Conservation (phyloP, 2,113 vertebrate genomes). For the Crotalus tigris region DNA sequence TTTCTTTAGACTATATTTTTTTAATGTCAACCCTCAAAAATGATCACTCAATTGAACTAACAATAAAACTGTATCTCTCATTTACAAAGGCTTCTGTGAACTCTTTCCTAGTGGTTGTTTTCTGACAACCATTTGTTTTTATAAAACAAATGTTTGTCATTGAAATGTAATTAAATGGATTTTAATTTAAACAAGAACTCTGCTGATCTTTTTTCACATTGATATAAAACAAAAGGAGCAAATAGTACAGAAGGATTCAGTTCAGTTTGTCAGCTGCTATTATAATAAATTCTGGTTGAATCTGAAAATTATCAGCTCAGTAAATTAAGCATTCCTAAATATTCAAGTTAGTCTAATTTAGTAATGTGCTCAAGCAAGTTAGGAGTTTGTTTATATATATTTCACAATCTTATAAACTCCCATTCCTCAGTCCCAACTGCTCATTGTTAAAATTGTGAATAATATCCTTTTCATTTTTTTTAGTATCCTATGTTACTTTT, state of each 20-base stretch:
- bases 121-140: constrained; percentile 12
- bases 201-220: constrained; percentile 8
- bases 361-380: background rate
- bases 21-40: background rate
- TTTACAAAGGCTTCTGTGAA: constrained; percentile 16
- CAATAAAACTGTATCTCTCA: constrained; percentile 9
- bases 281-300: background rate
- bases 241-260: background rate
- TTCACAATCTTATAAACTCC: background rate
- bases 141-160: constrained; percentile 15
- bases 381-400: background rate
- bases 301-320: background rate
- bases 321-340: background rate
- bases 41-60: constrained; percentile 16
- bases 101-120: constrained; percentile 24
- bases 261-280: constrained; percentile 5
- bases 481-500: background rate
- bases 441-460: background rate
- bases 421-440: background rate
- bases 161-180: constrained; percentile 24
- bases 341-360: background rate
- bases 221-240: constrained; percentile 5
- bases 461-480: background rate
- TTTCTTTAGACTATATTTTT: constrained; percentile 1
- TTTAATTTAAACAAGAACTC: constrained; percentile 14